phyloP scores from a whole-genome alignment of 2,797 vertebrate genomes.

The Sebastes elongatus region DNA sequence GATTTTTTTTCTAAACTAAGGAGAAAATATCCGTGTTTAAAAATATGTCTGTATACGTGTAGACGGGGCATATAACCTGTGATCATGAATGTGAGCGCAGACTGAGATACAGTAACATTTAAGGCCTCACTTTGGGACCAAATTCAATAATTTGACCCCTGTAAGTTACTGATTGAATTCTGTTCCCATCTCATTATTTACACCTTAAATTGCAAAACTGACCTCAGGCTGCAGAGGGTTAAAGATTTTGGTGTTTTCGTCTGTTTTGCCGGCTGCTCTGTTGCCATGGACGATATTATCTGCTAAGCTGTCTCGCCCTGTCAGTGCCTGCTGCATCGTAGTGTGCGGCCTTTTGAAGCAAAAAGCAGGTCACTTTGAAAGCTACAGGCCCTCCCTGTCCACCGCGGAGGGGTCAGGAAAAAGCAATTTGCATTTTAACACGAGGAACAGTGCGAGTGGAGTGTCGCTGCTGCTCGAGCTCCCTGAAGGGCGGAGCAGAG shows the following conservation, averaged over 20 bases:
- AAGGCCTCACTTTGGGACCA: neutral
- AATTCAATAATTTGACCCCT: neutral
- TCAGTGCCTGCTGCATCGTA: conserved; percentile 25
- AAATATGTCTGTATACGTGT: too few relatives aligned
- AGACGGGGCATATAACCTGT: neutral
- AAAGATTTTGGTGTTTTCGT: conserved; percentile 22
- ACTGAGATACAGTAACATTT: neutral
- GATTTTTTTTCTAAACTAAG: too few relatives aligned
- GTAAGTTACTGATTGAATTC: neutral
- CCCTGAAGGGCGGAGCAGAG: conserved; percentile 54
- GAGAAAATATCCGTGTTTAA: too few relatives aligned
- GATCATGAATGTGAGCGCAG: neutral
- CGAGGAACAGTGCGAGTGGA: conserved; percentile 29
- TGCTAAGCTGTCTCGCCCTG: conserved; percentile 19
- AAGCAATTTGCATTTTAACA: conserved; percentile 75
- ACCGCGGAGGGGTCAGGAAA: conserved; percentile 57
- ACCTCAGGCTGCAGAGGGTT: conserved; percentile 1
- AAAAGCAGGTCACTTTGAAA: conserved; percentile 70
- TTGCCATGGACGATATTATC: conserved; percentile 28
- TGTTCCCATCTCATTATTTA: neutral
- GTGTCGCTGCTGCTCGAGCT: conserved; percentile 36
- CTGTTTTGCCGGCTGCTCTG: neutral
- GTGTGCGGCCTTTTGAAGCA: conserved; percentile 35
- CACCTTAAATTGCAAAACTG: neutral
- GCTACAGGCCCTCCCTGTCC: conserved; percentile 38